Base-by-base conservation (phyloP, 1,140 invertebrate species). In the Ericerus pela region DNA sequence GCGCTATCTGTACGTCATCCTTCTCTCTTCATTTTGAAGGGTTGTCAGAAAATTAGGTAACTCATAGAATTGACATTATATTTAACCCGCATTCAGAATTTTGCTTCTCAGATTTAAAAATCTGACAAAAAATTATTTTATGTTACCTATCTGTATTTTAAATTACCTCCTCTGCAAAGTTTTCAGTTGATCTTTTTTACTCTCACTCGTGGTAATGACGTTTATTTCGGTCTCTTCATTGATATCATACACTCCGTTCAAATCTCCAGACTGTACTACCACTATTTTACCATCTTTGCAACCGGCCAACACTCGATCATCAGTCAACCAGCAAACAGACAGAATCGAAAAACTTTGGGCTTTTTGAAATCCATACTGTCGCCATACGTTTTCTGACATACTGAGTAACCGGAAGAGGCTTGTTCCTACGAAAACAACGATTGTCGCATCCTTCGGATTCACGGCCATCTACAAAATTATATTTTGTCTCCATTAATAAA, bases 281-380 rank as follows among this genome's bases (percentile, higher is more conserved):
- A 89, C 72, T 26, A 90, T 72, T 58, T 76, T 72, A 1, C 86
- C 85, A 61, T 76, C 79, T 41, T 74, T 71, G 1, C 84, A 87
- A 0, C 87, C 87, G 26, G 81, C 80, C 51, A 91, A 69, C 10
- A 90, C 72, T 57, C 81, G 70, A 59, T 90, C 85, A 16, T 80
- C 73, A 24, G 80, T 81, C 61, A 86, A 58, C 82, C 82, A 85
- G 62, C 75, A 75, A 63, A 80, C 79, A 56, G 76, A 79, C 1
- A 77, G 75, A 59, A 87, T 76, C 59, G 78, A 72, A 57, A 85
- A 75, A 60, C 78, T 78, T 60, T 92, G 87, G 18, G 82, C 78
- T 69, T 88, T 89, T 56, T 80, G 77, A 70, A 84, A 88, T 18
- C 85, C 84, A 68, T 82, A 88, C 53, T 85, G 82, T 29, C 85